Evolutionary conservation across 2,888 invertebrate genomes (phyloP).

Genomic region (Coenonympha arcania): DNA sequence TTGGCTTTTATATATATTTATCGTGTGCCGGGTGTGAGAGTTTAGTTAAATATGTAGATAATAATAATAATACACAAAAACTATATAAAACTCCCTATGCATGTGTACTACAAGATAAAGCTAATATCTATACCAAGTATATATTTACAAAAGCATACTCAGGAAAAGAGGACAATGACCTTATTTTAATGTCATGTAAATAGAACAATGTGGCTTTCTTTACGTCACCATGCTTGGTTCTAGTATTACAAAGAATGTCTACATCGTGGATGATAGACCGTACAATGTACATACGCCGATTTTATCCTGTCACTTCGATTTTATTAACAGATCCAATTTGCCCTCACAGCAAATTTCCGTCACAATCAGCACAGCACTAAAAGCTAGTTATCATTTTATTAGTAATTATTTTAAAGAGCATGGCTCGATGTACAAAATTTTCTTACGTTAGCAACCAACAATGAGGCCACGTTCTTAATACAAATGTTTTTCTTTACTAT

Average conservation of each 20-base stretch:
- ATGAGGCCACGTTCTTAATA: not conserved
- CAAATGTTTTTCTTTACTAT: constrained; percentile 57
- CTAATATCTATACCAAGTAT: not conserved
- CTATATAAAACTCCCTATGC: constrained; percentile 15
- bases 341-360: not conserved
- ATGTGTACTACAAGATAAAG: constrained; percentile 6
- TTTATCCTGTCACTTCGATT: too few species aligned
- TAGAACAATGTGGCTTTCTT: constrained; percentile 30
- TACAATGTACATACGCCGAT: not conserved
- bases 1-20: too few species aligned
- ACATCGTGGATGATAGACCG: too few species aligned
- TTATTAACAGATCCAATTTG: not conserved
- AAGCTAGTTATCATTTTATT: too few species aligned
- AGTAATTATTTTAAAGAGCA: too few species aligned
- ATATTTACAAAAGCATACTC: constrained; percentile 12
- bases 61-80: not conserved
- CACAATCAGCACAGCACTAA: not conserved
- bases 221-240: not conserved
- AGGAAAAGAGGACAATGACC: constrained; percentile 50
- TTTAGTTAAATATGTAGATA: too few species aligned
- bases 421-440: too few species aligned
- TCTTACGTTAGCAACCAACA: not conserved
- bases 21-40: too few species aligned
- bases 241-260: not conserved
- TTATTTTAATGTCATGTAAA: constrained; percentile 44